Evolutionary conservation across 2,113 vertebrate genomes (phyloP), one percentile per base, ranked within the genome.

Genomic region (Amblyornis subalaris): DNA sequence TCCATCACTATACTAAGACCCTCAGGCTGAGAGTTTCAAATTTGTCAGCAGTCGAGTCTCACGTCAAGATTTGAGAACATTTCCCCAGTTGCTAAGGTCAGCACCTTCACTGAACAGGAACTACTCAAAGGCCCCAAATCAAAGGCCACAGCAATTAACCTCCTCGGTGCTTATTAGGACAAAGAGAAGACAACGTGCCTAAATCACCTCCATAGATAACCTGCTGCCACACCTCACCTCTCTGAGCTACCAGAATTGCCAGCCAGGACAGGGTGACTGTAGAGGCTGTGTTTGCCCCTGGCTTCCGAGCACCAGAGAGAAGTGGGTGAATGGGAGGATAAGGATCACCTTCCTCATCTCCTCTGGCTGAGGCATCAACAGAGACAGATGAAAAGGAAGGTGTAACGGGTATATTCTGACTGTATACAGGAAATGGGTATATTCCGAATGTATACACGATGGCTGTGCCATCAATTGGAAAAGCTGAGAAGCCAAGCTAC

Each of bases 11-110:
- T 64, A 50, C 64, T 84, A 83, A 93, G 60, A 60, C 79, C 90
- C 72, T 26, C 64, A 88, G 93, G 94, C 93, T 92, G 53, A 83
- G 77, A 91, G 88, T 64, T 94, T 95, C 93, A 95, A 93, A 95
- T 95, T 95, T 95, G 90, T 95, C 88, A 91, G 92, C 79, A 74
- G 91, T 62, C 64, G 93, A 93, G 75, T 60, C 51, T 85, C 72
- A 64, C 31, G 3, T 93, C 51, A 81, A 81, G 69, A 91, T 77
- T 67, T 79, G 75, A 95, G 76, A 72, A 75, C 85, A 78, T 86
- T 90, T 94, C 72, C 79, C 51, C n/a, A 71, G 53, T 84, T 71
- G 40, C 42, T 88, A 91, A 88, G 77, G 88, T 96, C 90, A 92
- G 65, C 69, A 81, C 89, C 90, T 93, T 77, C 57, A 80, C 31